phyloP scores from a whole-genome alignment of 2,888 invertebrate species.

The Ischnus inquisitorius region DNA sequence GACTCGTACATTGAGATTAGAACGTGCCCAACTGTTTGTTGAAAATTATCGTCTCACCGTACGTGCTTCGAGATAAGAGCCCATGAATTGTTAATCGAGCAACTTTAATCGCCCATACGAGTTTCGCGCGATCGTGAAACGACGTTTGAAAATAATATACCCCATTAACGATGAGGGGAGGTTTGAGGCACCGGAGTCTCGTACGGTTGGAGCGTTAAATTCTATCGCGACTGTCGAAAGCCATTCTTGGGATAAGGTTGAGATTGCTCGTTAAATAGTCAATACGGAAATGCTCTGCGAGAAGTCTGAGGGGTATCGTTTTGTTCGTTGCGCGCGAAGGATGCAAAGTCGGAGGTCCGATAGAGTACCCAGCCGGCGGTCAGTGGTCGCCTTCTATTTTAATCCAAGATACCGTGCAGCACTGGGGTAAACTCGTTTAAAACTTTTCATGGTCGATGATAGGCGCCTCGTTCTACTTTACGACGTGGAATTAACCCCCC shows the following conservation, averaged over 20 bases:
- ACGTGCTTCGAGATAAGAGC: background rate
- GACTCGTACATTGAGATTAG: constrained; percentile 73
- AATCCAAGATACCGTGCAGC: constrained; percentile 39
- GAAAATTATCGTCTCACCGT: constrained; percentile 29
- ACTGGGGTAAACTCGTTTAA: constrained; percentile 64
- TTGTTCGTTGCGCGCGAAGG: background rate
- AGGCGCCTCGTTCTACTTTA: constrained; percentile 70
- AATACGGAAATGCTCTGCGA: constrained; percentile 57
- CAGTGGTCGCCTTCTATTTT: constrained; percentile 24
- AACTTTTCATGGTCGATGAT: constrained; percentile 68
- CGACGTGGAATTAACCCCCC: constrained; percentile 69
- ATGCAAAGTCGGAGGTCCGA: constrained; percentile 1
- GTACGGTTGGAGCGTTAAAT: background rate
- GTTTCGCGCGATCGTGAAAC: background rate
- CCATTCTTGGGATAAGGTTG: constrained; percentile 51
- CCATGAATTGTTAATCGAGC: constrained; percentile 47
- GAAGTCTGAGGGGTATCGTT: background rate
- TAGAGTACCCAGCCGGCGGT: background rate
- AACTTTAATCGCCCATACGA: constrained; percentile 31
- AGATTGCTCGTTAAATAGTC: constrained; percentile 7
- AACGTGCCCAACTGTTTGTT: constrained; percentile 45
- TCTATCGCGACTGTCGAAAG: constrained; percentile 18
- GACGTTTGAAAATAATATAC: background rate
- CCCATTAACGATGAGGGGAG: background rate
- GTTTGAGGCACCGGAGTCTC: background rate